Percentiles rank a stretch among this genome's conserved stretches.
Evolutionary conservation across 2,113 vertebrate genomes (phyloP).

Genomic region (Onychorhynchus coronatus): DNA sequence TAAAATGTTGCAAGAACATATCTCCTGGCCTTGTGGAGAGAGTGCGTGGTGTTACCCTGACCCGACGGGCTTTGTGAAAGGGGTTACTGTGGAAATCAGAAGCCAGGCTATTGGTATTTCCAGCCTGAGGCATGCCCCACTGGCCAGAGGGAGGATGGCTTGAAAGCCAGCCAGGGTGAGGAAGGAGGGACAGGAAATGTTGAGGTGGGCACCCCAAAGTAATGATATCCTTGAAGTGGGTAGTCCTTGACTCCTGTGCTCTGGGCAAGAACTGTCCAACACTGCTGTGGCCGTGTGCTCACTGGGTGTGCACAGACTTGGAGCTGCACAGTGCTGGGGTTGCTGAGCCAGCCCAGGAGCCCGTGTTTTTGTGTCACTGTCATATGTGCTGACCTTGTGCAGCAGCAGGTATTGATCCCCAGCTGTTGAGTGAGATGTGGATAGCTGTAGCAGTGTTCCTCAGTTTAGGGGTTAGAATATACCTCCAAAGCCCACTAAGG

Average conservation of each 20-base stretch:
- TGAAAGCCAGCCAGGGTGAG: background rate
- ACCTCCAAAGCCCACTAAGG: background rate
- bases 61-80: background rate
- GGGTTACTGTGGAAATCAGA: background rate
- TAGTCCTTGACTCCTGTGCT: background rate
- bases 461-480: background rate
- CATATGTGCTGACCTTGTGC: background rate
- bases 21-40: background rate
- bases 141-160: background rate
- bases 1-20: background rate
- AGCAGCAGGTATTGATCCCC: background rate
- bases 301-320: background rate
- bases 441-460: background rate
- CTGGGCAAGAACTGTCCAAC: accelerated
- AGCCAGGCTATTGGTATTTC: background rate
- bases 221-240: background rate
- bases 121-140: background rate
- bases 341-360: background rate
- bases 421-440: background rate
- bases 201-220: background rate
- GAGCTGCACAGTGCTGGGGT: background rate
- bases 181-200: background rate
- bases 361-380: background rate
- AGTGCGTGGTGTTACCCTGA: background rate
- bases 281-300: background rate